Evolutionary conservation across 2,888 invertebrate genomes (phyloP).

Genomic region (Microctonus brassicae): DNA sequence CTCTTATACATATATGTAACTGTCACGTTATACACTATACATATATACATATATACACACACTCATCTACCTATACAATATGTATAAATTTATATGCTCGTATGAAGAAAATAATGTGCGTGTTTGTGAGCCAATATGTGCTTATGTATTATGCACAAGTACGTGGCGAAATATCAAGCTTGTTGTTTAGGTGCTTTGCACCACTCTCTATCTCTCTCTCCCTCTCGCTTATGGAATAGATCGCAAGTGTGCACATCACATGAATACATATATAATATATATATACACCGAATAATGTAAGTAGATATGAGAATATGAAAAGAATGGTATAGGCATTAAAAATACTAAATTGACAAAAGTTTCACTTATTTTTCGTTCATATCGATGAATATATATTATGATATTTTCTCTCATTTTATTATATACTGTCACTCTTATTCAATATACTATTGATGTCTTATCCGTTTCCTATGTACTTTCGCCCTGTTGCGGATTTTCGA

Average conservation of each 20-base stretch:
- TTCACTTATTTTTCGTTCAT: constrained; percentile 3
- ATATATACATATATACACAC: too few species aligned
- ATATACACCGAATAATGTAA: background rate
- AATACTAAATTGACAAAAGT: constrained; percentile 42
- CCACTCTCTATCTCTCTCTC: background rate
- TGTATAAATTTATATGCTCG: background rate
- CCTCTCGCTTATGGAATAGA: background rate
- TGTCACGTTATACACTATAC: background rate
- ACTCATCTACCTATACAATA: background rate
- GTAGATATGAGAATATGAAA: background rate
- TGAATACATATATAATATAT: too few species aligned
- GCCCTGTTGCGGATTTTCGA: constrained; percentile 57
- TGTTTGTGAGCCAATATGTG: constrained; percentile 36
- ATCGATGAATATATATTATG: background rate
- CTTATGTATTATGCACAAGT: constrained; percentile 33
- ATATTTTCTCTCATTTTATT: constrained; percentile 6
- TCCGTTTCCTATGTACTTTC: constrained; percentile 52
- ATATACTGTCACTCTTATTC: constrained; percentile 42
- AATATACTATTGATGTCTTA: constrained; percentile 51
- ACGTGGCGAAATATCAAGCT: background rate
- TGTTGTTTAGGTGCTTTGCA: constrained; percentile 24
- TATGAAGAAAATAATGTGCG: constrained; percentile 6
- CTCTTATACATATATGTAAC: constrained; percentile 4
- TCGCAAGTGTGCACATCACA: constrained; percentile 13
- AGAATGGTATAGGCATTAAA: constrained; percentile 14